These are phyloP conservation scores for Narcine bancroftii DNA, from an alignment of 2,113 vertebrate genomes.

Conservation along the genomic window DNA sequence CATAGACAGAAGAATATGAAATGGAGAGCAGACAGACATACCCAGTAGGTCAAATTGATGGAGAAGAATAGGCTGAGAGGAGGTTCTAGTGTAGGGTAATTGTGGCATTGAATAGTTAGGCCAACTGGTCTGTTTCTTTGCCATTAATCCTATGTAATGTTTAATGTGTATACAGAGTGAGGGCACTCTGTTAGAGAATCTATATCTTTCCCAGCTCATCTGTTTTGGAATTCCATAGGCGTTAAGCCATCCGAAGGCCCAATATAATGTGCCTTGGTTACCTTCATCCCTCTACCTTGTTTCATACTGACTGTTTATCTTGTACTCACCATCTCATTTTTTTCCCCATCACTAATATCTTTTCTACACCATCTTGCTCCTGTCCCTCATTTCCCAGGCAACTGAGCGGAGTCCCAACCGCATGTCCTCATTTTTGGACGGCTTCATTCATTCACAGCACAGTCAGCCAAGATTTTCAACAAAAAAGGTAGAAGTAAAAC, in stretches of 20 bases:
- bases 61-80: neutral
- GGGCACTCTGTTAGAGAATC: neutral
- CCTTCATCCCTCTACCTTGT: neutral
- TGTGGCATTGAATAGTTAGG: neutral
- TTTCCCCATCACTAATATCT: conserved; percentile 32
- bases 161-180: neutral
- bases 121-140: neutral
- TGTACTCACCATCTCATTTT: conserved; percentile 36
- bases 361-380: conserved; percentile 34
- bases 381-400: conserved; percentile 56
- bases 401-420: conserved; percentile 68
- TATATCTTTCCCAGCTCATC: neutral
- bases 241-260: neutral
- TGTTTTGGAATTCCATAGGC: neutral
- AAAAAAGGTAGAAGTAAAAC: conserved; percentile 71
- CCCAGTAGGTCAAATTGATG: no score
- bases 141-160: neutral
- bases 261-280: neutral
- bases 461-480: conserved; percentile 65
- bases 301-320: conserved; percentile 35
- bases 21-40: no score
- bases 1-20: no score
- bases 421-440: conserved; percentile 79
- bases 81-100: neutral
- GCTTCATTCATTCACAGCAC: conserved; percentile 56